Percentiles rank a stretch among this genome's conserved stretches.
Conservation (phyloP, 2,797 vertebrate genomes). For the Vireo griseus region DNA sequence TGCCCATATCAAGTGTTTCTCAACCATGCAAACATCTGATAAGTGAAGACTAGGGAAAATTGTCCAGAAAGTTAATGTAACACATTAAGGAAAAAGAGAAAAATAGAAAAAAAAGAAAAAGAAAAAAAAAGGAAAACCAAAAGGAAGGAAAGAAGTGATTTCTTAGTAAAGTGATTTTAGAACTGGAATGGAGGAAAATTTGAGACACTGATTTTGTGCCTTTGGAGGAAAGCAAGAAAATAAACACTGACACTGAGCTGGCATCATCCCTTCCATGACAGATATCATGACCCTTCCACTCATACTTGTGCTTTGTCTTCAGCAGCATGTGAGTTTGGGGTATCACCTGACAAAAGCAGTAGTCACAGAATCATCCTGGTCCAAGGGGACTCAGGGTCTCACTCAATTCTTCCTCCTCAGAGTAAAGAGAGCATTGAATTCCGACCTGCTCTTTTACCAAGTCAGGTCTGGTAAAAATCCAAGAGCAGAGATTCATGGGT, state of each 20-base stretch:
- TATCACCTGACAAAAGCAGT: background rate
- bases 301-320: background rate
- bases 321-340: background rate
- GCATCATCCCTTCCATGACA: background rate
- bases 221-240: background rate
- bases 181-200: background rate
- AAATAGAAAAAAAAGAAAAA: fast-evolving
- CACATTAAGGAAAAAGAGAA: background rate
- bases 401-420: background rate
- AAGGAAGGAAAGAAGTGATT: background rate
- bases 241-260: background rate
- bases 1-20: constrained; percentile 16
- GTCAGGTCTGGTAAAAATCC: background rate
- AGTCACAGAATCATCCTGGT: background rate
- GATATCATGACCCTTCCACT: background rate
- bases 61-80: background rate
- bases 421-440: background rate
- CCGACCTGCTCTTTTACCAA: background rate
- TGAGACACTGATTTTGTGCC: background rate
- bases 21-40: constrained; percentile 12
- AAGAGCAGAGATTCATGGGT: background rate
- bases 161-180: background rate
- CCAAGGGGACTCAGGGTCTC: background rate
- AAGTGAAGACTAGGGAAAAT: constrained; percentile 10
- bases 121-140: fast-evolving